Evolutionary conservation across 2,113 vertebrate genomes (phyloP).

Genomic region (Mirza zaza): DNA sequence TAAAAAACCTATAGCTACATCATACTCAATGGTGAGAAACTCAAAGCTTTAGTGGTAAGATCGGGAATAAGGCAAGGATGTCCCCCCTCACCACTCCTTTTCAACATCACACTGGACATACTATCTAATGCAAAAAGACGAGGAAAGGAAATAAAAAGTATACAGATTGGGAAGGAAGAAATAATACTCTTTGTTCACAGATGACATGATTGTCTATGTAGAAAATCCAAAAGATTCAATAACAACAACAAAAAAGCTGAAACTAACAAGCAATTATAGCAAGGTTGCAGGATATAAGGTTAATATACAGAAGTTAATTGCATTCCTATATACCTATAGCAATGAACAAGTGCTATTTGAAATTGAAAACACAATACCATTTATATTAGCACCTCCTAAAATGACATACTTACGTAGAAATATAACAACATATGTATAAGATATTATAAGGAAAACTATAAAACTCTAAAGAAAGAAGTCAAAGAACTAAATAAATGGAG

Average conservation of each 20-base stretch:
- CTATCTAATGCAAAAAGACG: background rate
- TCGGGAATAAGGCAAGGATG: background rate
- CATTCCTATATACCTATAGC: background rate
- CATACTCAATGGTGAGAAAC: background rate
- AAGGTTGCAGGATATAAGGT: background rate
- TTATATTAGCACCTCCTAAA: background rate
- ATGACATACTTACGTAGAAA: background rate
- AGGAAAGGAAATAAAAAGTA: background rate
- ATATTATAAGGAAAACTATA: background rate
- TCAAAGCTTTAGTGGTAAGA: background rate
- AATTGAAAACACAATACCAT: background rate
- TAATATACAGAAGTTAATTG: background rate
- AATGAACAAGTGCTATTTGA: background rate
- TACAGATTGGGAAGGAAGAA: background rate
- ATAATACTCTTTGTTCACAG: background rate
- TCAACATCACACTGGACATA: background rate
- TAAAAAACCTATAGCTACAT: background rate
- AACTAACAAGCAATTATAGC: background rate
- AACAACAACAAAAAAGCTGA: background rate
- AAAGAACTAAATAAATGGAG: background rate
- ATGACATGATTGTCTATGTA: background rate
- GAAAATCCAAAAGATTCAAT: background rate
- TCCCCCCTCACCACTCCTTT: background rate
- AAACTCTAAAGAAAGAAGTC: background rate
- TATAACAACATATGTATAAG: background rate